Percentiles rank a stretch among this genome's conserved stretches.
phyloP scores from a whole-genome alignment of 2,113 vertebrate genomes.

The Eptesicus fuscus region DNA sequence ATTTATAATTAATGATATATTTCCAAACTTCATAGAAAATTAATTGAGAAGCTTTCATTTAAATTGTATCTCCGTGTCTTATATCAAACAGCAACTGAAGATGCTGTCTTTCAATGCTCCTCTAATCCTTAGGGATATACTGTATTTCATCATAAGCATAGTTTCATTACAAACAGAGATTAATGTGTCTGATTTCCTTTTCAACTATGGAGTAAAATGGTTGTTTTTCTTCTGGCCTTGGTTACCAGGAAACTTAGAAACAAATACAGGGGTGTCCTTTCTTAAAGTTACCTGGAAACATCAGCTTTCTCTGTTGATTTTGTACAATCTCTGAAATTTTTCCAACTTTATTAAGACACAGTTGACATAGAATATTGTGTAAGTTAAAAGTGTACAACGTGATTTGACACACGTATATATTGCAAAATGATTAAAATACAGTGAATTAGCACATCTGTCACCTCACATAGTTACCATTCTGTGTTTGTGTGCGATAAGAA shows the following conservation, averaged over 20 bases:
- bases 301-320: background rate
- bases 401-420: background rate
- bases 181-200: background rate
- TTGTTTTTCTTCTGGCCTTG: background rate
- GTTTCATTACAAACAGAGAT: background rate
- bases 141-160: background rate
- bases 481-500: background rate
- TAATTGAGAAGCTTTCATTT: background rate
- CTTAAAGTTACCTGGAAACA: background rate
- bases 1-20: background rate
- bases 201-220: background rate
- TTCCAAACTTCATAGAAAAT: background rate
- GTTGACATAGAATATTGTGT: background rate
- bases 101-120: background rate
- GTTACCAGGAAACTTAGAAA: conserved; percentile 6
- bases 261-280: background rate
- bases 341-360: background rate
- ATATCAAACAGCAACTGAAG: background rate
- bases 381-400: fast-evolving
- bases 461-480: background rate
- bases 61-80: background rate
- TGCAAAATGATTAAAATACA: too few species aligned
- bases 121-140: background rate
- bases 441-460: fast-evolving
- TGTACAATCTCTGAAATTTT: background rate